These are phyloP conservation scores for Hypotaenidia philippensis DNA, from an alignment of 2,797 vertebrate genomes.

Conservation along the genomic window DNA sequence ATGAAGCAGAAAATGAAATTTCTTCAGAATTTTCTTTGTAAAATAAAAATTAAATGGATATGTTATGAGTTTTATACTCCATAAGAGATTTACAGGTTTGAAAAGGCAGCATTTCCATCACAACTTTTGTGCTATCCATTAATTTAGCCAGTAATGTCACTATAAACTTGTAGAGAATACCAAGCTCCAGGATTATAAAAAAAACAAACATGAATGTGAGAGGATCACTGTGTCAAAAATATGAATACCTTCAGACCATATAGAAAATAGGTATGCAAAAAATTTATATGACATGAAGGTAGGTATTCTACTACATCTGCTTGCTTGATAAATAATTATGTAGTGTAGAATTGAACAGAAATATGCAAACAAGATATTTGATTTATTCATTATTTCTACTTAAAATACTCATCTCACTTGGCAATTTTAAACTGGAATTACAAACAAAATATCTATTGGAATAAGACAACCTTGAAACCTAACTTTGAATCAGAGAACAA, in stretches of 20 bases:
- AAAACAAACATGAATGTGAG: neutral
- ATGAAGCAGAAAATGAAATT: neutral
- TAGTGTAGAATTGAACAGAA: neutral
- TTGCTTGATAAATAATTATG: neutral
- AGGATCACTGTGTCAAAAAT: neutral
- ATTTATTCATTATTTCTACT: neutral
- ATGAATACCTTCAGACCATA: neutral
- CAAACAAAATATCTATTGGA: neutral
- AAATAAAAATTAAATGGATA: neutral
- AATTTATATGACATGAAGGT: neutral
- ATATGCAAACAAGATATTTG: neutral
- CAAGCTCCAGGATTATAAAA: accelerated
- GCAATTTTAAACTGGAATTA: neutral
- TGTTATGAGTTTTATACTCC: neutral
- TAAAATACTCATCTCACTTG: neutral
- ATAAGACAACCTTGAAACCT: neutral
- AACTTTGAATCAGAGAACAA: neutral
- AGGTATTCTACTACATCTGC: neutral
- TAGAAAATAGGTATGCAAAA: neutral
- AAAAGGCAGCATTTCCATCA: neutral
- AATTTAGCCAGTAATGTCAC: neutral
- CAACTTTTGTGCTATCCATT: neutral
- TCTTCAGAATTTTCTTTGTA: neutral
- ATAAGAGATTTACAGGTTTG: neutral
- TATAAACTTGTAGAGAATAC: neutral